Percentiles rank a stretch among this genome's conserved stretches.
Conservation (phyloP, 2,888 invertebrate genomes). For the Polydrusus pterygomalis region DNA sequence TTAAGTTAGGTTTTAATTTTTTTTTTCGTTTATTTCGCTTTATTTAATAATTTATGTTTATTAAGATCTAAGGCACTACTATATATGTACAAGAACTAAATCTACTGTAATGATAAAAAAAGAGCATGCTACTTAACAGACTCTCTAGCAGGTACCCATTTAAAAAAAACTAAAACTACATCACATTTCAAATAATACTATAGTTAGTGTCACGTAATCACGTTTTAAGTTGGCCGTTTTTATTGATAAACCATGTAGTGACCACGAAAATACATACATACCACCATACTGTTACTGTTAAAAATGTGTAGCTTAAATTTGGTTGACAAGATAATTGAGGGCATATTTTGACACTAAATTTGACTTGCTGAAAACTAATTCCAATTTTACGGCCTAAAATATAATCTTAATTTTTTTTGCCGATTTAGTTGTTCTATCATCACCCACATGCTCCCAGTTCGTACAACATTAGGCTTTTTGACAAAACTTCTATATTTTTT, state of each 20-base stretch:
- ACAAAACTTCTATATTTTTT: too few relatives aligned
- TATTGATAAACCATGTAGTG: not conserved
- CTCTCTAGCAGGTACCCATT: conserved; percentile 54
- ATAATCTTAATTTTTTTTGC: too few relatives aligned
- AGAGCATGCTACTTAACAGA: conserved; percentile 54
- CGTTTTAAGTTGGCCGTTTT: conserved; percentile 44
- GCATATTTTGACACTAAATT: too few relatives aligned
- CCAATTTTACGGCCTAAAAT: too few relatives aligned
- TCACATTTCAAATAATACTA: conserved; percentile 57
- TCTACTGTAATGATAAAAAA: conserved; percentile 42
- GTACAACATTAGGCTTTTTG: too few relatives aligned
- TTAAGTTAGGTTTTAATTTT: conserved; percentile 47
- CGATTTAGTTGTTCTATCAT: too few relatives aligned
- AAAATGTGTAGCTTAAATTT: too few relatives aligned
- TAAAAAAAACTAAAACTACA: conserved; percentile 47
- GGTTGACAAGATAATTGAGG: too few relatives aligned
- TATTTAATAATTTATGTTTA: conserved; percentile 31
- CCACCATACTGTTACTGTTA: too few relatives aligned
- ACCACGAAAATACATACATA: too few relatives aligned
- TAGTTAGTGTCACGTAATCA: conserved; percentile 30
- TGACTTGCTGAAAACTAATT: too few relatives aligned
- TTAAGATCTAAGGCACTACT: conserved; percentile 41
- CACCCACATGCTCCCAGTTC: too few relatives aligned
- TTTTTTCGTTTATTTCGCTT: conserved; percentile 42
- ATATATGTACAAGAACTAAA: conserved; percentile 45